A percentile compares a stretch with the other conserved stretches of the same genome.
These are phyloP conservation scores for Amyelois transitella DNA, from an alignment of 1,140 invertebrate species.

Conservation along the genomic window DNA sequence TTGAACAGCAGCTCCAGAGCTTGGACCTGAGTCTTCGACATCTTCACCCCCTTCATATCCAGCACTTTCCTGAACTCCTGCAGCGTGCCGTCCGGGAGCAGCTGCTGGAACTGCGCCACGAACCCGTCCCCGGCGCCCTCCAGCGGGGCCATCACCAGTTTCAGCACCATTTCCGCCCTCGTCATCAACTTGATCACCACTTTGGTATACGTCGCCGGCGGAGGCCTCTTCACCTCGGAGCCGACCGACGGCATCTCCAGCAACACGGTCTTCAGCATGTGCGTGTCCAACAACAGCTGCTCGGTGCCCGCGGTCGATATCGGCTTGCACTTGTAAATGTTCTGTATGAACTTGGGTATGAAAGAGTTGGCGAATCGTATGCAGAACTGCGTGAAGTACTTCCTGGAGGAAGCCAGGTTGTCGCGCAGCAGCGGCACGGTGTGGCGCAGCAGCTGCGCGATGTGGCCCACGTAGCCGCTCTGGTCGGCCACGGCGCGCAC, in stretches of 20 bases:
- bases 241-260: slow-evolving; percentile 95
- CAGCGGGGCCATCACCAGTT: slow-evolving; percentile 96
- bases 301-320: slow-evolving; percentile 95
- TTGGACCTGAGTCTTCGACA: slow-evolving; percentile 44
- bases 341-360: slow-evolving; percentile 95
- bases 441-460: slow-evolving; percentile 90
- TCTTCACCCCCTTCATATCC: slow-evolving; percentile 93
- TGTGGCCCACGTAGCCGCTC: slow-evolving; percentile 94
- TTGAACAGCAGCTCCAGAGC: slow-evolving; percentile 46
- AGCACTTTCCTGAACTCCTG: slow-evolving; percentile 96
- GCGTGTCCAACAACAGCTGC: slow-evolving; percentile 97
- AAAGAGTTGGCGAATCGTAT: slow-evolving; percentile 96
- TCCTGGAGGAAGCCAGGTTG: slow-evolving; percentile 93
- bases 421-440: slow-evolving; percentile 93
- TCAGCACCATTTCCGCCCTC: slow-evolving; percentile 98
- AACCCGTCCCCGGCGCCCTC: slow-evolving; percentile 86
- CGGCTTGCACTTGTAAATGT: slow-evolving; percentile 95
- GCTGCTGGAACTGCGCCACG: slow-evolving; percentile 91
- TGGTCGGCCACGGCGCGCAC: slow-evolving; percentile 97
- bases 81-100: slow-evolving; percentile 92
- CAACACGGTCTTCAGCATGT: slow-evolving; percentile 97
- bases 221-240: slow-evolving; percentile 88
- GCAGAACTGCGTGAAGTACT: slow-evolving; percentile 99
- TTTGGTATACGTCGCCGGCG: slow-evolving; percentile 88
- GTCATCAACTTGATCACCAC: slow-evolving; percentile 98